Percentiles rank a stretch among this genome's conserved stretches.
Evolutionary conservation across 2,888 invertebrate genomes (phyloP).

Genomic region (Frankliniella intonsa): DNA sequence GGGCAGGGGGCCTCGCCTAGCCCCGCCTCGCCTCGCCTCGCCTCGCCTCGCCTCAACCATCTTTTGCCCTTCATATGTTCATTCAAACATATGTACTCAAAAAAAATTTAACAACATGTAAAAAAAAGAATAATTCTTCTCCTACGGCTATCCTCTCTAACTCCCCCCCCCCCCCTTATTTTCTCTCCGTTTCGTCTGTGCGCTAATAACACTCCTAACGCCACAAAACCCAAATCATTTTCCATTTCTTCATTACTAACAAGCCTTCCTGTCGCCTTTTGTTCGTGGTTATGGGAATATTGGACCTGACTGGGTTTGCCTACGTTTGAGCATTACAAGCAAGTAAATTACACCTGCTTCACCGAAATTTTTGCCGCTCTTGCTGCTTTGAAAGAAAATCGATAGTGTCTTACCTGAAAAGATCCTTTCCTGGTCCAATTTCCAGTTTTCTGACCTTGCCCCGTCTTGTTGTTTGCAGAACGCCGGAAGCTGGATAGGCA

Average conservation of each 20-base stretch:
- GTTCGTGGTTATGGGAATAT: not conserved
- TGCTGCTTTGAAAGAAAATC: not conserved
- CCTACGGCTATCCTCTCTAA: conserved; percentile 29
- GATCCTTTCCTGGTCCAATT: too few species aligned
- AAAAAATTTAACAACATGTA: not conserved
- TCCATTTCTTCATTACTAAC: not conserved
- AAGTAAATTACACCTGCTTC: too few species aligned
- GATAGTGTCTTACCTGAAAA: too few species aligned
- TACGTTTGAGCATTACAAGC: too few species aligned
- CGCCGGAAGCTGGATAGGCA: too few species aligned
- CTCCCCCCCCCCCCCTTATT: conserved; percentile 35
- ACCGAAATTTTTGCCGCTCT: not conserved
- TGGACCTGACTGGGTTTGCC: too few species aligned
- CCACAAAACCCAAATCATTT: not conserved
- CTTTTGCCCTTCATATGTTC: not conserved
- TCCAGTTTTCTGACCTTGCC: too few species aligned
- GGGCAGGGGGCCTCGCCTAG: not conserved
- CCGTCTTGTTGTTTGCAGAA: not conserved
- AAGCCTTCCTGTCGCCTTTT: not conserved
- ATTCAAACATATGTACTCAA: not conserved
- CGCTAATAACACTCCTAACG: conserved; percentile 38
- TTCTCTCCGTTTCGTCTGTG: conserved; percentile 41
- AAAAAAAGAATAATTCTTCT: conserved; percentile 6
- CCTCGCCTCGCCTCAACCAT: not conserved
- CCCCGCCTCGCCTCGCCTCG: not conserved